Evolutionary conservation across 2,797 vertebrate species (phyloP), one percentile per base, ranked within the genome.

Genomic region (Platalea minor): DNA sequence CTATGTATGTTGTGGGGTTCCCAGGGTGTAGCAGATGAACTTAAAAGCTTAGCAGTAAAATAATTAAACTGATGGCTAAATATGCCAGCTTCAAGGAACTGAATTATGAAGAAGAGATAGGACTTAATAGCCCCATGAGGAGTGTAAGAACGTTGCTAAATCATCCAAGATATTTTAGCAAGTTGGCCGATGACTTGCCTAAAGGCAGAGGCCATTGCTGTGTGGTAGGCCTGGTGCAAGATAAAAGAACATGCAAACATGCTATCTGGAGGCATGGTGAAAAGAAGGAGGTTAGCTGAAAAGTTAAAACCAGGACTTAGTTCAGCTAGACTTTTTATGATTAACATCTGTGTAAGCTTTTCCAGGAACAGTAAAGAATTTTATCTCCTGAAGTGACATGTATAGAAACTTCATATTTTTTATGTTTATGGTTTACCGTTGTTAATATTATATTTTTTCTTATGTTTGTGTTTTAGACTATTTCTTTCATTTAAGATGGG

Each of bases 141-240:
- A 95, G 95, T 59, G 23, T 17, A 91, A 60, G 72, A 77, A 91
- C 65, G 89, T 88, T 92, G 91, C 87, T 95, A 93, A 92, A 95
- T 91, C 68, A 74, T 76, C 46, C 43, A 35, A 92, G 67, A 35
- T 77, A 60, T 83, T 93, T 93, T 56, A 88, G 77, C 88, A 94
- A 88, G 70, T 48, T 91, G 84, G 70, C 73, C 63, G 76, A 86
- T 60, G 33, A 54, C n/a, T 94, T 87, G 90, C 94, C 79, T 37
- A 56, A 50, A 95, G 75, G 89, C 89, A 96, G 60, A 85, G 64
- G 57, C 33, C 17, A 18, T 60, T n/a, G 37, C 67, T 69, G 13
- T 18, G 26, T 56, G 33, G 43, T 43, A 64, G 54, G 60, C 45
- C 37, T 80, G 19, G 13, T 74, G 29, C 21, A 70, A 95, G 84